Base-by-base conservation (phyloP, 2,797 vertebrate genomes). In the Malurus leucopterus region DNA sequence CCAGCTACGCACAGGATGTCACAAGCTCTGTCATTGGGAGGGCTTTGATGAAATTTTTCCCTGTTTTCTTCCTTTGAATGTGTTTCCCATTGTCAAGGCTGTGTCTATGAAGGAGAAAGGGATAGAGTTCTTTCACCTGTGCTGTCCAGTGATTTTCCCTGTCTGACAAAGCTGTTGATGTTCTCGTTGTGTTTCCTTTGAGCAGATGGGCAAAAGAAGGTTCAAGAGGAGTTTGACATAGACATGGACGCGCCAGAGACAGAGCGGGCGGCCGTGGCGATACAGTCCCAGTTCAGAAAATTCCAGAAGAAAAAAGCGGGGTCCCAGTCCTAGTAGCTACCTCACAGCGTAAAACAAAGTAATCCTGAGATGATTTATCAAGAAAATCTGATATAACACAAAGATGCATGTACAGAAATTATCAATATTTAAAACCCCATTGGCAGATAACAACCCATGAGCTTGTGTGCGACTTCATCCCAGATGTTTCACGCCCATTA, bases 281-380 rank as follows among this genome's bases (percentile, higher is more conserved):
- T 99, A 96, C 99, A 99, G 94, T 99, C 98, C 68, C 99, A 99
- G 97, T 99, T 99, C 98, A 99, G 99, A 97, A 99, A 99, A 98
- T 99, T 99, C 98, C 99, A 99, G 98, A 99, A 99, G 98, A 99
- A 99, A 97, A 99, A 99, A 96, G 96, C 97, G 49, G 50, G 98
- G 7, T 98, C 98, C 40, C 99, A 99, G 97, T 98, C 98, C 89
- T 99, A 99, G 98, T 93, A 95, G 63, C 79, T 88, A 93, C 93
- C 86, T 95, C 96, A 95, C 82, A 73, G 90, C 90, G 84, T 23
- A 49, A 94, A 90, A 8, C 77, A 88, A 92, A 93, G 87, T 92
- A 91, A 89, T 72, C 90, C 94, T 93, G 83, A 94, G 91, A 93
- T 91, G 96, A 96, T 89, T 95, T 90, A 67, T 93, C 88, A 12